Evolutionary conservation across 2,797 vertebrate genomes (phyloP).

Genomic region (Australoheros facetus): DNA sequence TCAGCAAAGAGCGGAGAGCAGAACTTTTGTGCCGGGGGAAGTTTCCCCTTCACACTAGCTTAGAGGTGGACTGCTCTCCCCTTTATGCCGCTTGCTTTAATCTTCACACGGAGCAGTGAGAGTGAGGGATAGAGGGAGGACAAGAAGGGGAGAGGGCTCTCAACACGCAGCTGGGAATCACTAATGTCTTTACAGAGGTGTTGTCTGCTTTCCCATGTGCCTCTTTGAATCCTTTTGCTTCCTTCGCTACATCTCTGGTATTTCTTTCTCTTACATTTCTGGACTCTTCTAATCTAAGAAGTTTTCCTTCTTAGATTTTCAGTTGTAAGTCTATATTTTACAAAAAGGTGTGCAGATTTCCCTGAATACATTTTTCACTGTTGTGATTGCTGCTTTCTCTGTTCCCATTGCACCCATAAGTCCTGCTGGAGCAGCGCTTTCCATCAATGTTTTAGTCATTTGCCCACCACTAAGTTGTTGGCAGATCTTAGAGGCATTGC

Average conservation of each 20-base stretch:
- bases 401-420: neutral
- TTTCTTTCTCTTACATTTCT: slow-evolving; percentile 3
- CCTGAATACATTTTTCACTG: neutral
- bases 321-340: neutral
- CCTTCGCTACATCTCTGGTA: neutral
- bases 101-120: slow-evolving; percentile 57
- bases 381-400: neutral
- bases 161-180: slow-evolving; percentile 58
- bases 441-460: neutral
- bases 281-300: too few relatives aligned
- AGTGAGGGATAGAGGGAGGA: slow-evolving; percentile 36
- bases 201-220: slow-evolving; percentile 32
- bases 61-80: slow-evolving; percentile 73
- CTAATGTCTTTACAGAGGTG: slow-evolving; percentile 58
- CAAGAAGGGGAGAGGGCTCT: slow-evolving; percentile 38
- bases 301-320: neutral
- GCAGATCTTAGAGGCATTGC: neutral
- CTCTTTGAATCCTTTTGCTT: slow-evolving; percentile 17
- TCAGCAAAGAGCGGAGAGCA: slow-evolving; percentile 59
- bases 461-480: neutral
- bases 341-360: neutral
- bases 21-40: slow-evolving; percentile 70
- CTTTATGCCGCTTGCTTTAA: slow-evolving; percentile 66
- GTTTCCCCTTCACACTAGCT: slow-evolving; percentile 82
- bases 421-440: neutral